Base-by-base conservation (phyloP, 2,113 vertebrate genomes). In the Gymnocephalus cernua region DNA sequence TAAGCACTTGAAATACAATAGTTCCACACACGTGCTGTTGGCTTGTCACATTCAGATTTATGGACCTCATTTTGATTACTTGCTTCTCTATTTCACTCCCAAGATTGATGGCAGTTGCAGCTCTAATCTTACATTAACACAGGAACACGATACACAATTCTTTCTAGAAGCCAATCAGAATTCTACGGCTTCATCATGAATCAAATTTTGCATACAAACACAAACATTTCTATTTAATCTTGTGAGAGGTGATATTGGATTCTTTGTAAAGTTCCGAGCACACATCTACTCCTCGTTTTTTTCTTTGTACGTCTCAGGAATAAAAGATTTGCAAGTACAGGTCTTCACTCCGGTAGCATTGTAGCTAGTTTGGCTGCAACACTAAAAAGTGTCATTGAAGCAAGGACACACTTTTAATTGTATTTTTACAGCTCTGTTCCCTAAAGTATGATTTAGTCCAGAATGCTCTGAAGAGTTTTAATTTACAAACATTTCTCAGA, bases 111-210 rank as follows among this genome's bases (percentile, higher is more conserved):
- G 77, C 76, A 74, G 70, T 84, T 56, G 64, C 80, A 47, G 53
- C 82, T 84, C 75, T 92, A 91, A 93, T 92, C 80, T 80, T 80
- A 91, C 86, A 91, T 91, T 93, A 91, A 86, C 56, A 48, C 65
- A 64, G 71, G 44, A 51, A 72, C 21, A 83, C 86, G 79, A 88
- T 51, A 86, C 81, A 83, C 81, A 53, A 29, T 89, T 87, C 77
- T 72, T 67, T 45, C 25, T 35, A 66, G 77, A 59, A 82, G 79
- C 79, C 23, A 47, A 88, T 87, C 74, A 80, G 66, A 77, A 83
- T 77, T 91, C 29, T 45, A 15, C 56, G 18, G 71, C 78, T 66
- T 80, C 59, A 15, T 67, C 83, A 80, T 88, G 77, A 86, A 91
- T 89, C 86, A 89, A 45, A 11, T 77, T 89, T 66, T 73, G 65